These are phyloP conservation scores for Phylloscopus whistleri DNA, from an alignment of 2,113 vertebrate genomes.

Conservation along the genomic window DNA sequence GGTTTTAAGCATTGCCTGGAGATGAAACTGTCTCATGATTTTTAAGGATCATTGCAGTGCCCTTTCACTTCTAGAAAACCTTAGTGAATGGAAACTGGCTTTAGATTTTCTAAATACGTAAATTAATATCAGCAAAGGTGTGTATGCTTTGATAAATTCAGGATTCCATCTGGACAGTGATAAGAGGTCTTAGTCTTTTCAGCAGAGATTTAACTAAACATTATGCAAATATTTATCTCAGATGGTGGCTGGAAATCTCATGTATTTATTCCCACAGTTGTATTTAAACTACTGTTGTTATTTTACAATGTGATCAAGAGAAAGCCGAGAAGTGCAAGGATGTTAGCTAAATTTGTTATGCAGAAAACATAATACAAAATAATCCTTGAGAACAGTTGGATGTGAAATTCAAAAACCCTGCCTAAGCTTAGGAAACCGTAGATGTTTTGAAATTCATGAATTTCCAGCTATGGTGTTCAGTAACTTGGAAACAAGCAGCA, in stretches of 20 bases:
- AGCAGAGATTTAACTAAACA: slow-evolving; percentile 37
- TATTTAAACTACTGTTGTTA: slow-evolving; percentile 29
- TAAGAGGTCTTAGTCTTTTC: slow-evolving; percentile 27
- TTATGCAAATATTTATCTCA: slow-evolving; percentile 53
- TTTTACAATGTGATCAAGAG: slow-evolving; percentile 36
- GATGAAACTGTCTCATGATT: background rate
- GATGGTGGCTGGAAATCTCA: slow-evolving; percentile 40
- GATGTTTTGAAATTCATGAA: slow-evolving; percentile 39
- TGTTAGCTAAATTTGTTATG: slow-evolving; percentile 32
- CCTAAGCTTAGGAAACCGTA: background rate
- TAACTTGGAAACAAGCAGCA: background rate
- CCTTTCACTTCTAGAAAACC: background rate
- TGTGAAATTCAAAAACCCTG: slow-evolving; percentile 38
- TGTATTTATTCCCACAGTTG: slow-evolving; percentile 32
- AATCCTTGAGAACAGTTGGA: slow-evolving; percentile 53
- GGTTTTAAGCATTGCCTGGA: background rate
- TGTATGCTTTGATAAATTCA: slow-evolving; percentile 13
- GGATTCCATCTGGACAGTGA: slow-evolving; percentile 25
- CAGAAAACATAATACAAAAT: slow-evolving; percentile 36
- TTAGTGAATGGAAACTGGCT: background rate
- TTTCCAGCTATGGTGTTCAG: background rate
- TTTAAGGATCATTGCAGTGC: background rate
- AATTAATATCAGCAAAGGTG: slow-evolving; percentile 2
- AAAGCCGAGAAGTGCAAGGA: slow-evolving; percentile 28
- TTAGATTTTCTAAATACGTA: background rate